Evolutionary conservation across 2,888 invertebrate genomes (phyloP).

Genomic region (Drosophila histrio): DNA sequence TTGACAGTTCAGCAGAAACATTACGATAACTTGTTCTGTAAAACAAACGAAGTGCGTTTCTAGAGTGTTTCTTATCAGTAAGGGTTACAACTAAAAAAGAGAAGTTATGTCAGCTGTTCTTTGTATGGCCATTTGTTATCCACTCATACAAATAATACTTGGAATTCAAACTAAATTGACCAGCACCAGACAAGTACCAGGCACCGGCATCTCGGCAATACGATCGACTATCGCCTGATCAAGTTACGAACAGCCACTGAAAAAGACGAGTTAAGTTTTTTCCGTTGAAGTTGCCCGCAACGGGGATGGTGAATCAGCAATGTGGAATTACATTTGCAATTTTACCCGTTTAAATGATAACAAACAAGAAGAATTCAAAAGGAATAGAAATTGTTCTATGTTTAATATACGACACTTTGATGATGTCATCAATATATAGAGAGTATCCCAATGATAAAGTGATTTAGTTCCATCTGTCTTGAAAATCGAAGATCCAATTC

Average conservation of each 20-base stretch:
- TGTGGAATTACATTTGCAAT: slow-evolving; percentile 9
- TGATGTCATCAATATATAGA: not conserved
- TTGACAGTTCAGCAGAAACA: not conserved
- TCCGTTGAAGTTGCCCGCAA: slow-evolving; percentile 10
- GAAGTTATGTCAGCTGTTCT: slow-evolving; percentile 47
- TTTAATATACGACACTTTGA: not conserved
- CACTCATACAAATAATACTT: slow-evolving; percentile 1
- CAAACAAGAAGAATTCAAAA: not conserved
- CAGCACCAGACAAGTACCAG: slow-evolving; percentile 16
- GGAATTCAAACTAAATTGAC: slow-evolving; percentile 19
- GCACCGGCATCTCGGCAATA: slow-evolving; percentile 40
- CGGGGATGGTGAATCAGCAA: slow-evolving; percentile 51
- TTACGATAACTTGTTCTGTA: slow-evolving; percentile 29
- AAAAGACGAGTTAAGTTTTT: not conserved
- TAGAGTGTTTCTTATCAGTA: slow-evolving; percentile 42
- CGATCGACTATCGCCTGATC: slow-evolving; percentile 38
- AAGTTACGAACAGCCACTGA: slow-evolving; percentile 29
- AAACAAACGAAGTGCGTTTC: slow-evolving; percentile 14
- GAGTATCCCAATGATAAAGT: not conserved
- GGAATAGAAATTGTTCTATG: not conserved
- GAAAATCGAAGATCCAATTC: not conserved
- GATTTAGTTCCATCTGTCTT: not conserved
- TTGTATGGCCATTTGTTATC: slow-evolving; percentile 16
- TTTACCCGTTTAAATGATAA: not conserved
- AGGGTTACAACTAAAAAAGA: slow-evolving; percentile 10